These are phyloP conservation scores for Lepidothrix coronata DNA, from an alignment of 2,113 vertebrate species.

Conservation along the genomic window DNA sequence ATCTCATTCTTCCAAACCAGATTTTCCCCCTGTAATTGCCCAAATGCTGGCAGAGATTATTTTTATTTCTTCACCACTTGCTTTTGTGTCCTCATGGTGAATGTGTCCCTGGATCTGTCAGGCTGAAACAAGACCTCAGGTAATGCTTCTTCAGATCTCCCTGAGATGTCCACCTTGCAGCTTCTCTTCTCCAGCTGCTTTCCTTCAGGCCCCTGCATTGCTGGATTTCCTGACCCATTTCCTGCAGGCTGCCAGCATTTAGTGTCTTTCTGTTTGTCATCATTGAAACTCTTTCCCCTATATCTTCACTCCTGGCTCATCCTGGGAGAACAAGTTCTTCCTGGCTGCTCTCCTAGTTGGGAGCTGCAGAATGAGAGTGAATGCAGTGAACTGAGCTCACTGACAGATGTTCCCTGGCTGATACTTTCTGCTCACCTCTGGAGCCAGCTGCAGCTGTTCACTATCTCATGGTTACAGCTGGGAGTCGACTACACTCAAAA, in stretches of 20 bases:
- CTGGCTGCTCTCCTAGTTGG: neutral
- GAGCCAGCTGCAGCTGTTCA: neutral
- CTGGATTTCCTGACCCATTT: neutral
- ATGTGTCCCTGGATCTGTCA: neutral
- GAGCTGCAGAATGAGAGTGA: neutral
- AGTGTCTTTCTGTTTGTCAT: neutral
- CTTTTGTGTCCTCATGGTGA: neutral
- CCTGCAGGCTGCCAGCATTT: neutral
- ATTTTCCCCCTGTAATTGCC: neutral
- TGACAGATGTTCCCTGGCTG: neutral
- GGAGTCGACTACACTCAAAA: neutral
- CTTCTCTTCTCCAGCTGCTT: neutral
- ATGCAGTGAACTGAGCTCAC: neutral
- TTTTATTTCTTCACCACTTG: neutral
- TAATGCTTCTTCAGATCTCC: neutral
- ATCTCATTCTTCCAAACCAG: neutral
- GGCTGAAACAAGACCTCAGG: neutral
- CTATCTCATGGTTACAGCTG: neutral
- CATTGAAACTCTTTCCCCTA: neutral
- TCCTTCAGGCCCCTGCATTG: neutral
- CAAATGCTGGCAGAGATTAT: neutral
- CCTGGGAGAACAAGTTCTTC: neutral
- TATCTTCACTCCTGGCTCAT: neutral
- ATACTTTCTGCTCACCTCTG: neutral
- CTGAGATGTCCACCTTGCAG: neutral